Base-by-base conservation (phyloP, 2,888 invertebrate genomes). In the Andrena bucephala region DNA sequence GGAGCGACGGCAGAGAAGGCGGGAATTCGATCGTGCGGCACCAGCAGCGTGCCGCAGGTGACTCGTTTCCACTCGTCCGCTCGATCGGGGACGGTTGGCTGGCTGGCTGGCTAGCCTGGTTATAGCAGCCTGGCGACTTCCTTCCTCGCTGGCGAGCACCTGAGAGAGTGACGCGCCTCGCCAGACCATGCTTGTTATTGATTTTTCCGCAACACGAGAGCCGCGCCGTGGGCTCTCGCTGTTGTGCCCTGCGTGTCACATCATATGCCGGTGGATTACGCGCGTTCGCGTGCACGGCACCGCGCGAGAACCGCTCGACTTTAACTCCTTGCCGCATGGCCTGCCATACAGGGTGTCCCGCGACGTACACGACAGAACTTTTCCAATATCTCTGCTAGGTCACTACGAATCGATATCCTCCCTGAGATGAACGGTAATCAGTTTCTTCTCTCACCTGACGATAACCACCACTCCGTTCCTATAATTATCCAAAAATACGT, bases 161-260 rank as follows among this genome's bases (percentile, higher is more conserved):
- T 92, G 92, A 91, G 89, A 89, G 89, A 87, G 87, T 88, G 89
- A 87, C 89, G 91, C 90, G 91, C 89, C 89, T 87, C 87, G 87
- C 89, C 92, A 90, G 88, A 89, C 92, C 91, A 93, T 90, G 92
- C 91, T 93, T 92, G 92, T 91, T 93, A 93, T 93, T 93, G 93
- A 93, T 93, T 93, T 93, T 93, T 93, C 92, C 89, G 89, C 91
- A 90, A 90, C 90, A 87, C 91, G 90, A 91, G 91, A 89, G 88
- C 89, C 86, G 78, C 85, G 78, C 85, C 81, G 83, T 82, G 83
- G 77, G 81, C 80, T 81, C 57, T 59, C 29, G 69, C 57, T 66
- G 74, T 76, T 85, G 42, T 78, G 71, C 88, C 85, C 59, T 80
- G 85, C 85, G 85, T 90, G 90, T 90, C 91, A 89, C 90, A 89